Conservation (phyloP, 2,113 vertebrate species). For the Centropus bengalensis region DNA sequence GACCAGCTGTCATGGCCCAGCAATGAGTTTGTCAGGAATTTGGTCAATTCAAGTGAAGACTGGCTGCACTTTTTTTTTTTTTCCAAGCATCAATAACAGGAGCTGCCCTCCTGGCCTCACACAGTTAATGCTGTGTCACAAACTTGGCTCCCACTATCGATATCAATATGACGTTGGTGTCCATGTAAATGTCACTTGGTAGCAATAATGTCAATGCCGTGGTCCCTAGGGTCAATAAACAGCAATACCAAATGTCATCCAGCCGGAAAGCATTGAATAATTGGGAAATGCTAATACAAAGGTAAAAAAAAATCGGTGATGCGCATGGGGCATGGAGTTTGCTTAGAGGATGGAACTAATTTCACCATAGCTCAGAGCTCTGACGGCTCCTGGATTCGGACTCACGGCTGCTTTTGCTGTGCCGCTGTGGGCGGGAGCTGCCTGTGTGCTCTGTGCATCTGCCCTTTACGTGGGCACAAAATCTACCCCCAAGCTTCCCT, state of each 20-base stretch:
- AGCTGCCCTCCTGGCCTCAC: neutral
- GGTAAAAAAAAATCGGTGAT: neutral
- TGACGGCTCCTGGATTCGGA: neutral
- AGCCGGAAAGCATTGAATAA: neutral
- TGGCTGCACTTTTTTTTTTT: no score
- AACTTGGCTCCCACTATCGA: neutral
- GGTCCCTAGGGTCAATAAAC: neutral
- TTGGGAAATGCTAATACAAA: neutral
- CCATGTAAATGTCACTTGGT: conserved; percentile 3
- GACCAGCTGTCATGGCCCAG: fast-evolving
- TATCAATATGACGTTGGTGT: neutral
- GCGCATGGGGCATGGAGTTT: neutral
- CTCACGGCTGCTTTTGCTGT: fast-evolving
- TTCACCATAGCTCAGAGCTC: neutral
- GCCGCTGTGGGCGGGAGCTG: neutral
- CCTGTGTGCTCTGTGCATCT: neutral
- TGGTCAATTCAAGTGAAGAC: neutral
- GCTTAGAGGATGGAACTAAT: neutral
- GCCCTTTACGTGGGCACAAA: neutral
- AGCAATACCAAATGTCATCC: neutral
- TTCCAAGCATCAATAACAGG: neutral
- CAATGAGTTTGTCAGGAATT: neutral
- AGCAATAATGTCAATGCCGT: neutral
- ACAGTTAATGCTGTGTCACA: neutral
- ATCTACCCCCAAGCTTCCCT: neutral